Base-by-base conservation (phyloP, 2,797 vertebrate species). In the Tokudaia muenninki region DNA sequence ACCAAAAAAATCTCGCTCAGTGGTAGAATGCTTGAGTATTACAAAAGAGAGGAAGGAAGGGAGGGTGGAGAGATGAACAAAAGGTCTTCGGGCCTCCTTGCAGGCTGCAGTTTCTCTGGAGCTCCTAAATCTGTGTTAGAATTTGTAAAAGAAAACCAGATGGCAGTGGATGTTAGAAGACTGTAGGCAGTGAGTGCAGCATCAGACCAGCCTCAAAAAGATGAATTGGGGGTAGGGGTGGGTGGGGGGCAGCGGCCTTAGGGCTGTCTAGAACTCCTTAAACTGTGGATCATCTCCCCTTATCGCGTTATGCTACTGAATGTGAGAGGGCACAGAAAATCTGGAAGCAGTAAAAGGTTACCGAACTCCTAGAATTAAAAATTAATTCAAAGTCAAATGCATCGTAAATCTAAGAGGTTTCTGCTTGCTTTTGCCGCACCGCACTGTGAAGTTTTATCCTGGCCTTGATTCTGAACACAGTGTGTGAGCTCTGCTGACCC, bases 361-460 rank as follows among this genome's bases (percentile, higher is more conserved):
- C 50, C 41, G 22, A 74, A 41, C 8, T 13, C 22, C 47, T 41
- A 55, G 34, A 55, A 29, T n/a, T 52, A 29, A 72, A 87, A 55
- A 26, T 19, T 55, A 72, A 72, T 57, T 72, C 22, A 41, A 75
- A 74, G 31, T 74, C 87, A 88, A 88, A 74, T 72, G 37, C n/a
- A 31, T 44, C 67, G 8, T 31, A 44, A 88, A 57, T 74, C 52
- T 37, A 31, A 29, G 52, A 31, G 31, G 70, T 59, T 41, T 37
- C n/a, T 29, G 67, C 34, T 55, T 6, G 0, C 22, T 22, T 24
- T 75, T 41, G 24, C 6, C 12, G 7, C 13, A 26, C 7, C 0
- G 47, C 3, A 10, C 10, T 21, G 5, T 24, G 65, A 31, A 17
- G 65, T 6, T 34, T 70, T 59, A 31, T 26, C 8, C 17, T 5